Conservation (phyloP, 2,113 vertebrate genomes). For the Xyliphius kryptos region DNA sequence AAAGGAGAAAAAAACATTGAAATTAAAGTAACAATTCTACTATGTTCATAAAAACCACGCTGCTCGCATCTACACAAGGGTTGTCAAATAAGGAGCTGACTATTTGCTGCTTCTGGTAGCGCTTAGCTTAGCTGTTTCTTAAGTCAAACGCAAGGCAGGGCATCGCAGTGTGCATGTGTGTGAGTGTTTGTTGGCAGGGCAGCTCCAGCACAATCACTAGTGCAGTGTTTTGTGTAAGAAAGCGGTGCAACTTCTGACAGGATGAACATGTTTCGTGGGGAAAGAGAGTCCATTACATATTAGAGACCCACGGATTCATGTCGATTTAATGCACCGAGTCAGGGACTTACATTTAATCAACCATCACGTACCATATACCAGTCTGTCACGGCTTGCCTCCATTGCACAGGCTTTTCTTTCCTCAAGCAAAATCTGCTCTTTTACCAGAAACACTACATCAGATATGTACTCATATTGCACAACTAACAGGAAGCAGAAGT, state of each 20-base stretch:
- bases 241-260: slow-evolving; percentile 62
- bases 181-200: slow-evolving; percentile 33
- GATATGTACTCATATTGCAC: no score
- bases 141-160: slow-evolving; percentile 17
- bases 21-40: no score
- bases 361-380: slow-evolving; percentile 32
- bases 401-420: background rate
- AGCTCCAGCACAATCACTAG: slow-evolving; percentile 52
- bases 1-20: no score
- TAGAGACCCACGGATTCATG: slow-evolving; percentile 71
- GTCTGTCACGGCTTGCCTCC: slow-evolving; percentile 53
- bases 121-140: slow-evolving; percentile 26
- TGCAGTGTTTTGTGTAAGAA: slow-evolving; percentile 56
- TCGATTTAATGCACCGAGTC: slow-evolving; percentile 65
- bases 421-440: no score
- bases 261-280: slow-evolving; percentile 65
- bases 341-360: slow-evolving; percentile 61
- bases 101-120: slow-evolving; percentile 18
- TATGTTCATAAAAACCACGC: no score
- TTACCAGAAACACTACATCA: no score
- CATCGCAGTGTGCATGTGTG: slow-evolving; percentile 24
- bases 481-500: no score
- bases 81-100: slow-evolving; percentile 14
- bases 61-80: slow-evolving; percentile 6
- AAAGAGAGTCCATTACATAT: slow-evolving; percentile 64